Conservation (phyloP, 2,888 invertebrate genomes). For the Pemphredon lugubris region DNA sequence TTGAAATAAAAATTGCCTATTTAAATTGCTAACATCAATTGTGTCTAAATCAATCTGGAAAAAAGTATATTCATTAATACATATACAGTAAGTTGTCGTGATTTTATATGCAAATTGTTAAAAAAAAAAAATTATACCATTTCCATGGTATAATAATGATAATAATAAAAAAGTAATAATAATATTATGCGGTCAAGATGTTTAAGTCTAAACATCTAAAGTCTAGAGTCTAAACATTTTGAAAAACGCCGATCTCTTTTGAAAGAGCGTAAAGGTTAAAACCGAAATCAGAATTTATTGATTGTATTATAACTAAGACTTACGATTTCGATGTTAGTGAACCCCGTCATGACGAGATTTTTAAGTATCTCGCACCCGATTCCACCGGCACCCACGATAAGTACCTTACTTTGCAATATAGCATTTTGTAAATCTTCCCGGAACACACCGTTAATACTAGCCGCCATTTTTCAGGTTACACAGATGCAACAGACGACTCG, state of each 20-base stretch:
- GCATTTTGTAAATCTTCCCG: slow-evolving; percentile 85
- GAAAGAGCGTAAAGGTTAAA: no score
- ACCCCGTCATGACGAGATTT: slow-evolving; percentile 97
- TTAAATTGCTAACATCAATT: slow-evolving; percentile 99
- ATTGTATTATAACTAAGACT: slow-evolving; percentile 81
- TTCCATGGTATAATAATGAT: no score
- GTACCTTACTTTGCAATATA: slow-evolving; percentile 87
- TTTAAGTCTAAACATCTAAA: no score
- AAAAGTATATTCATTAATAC: background rate
- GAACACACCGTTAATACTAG: slow-evolving; percentile 86
- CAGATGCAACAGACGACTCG: no score
- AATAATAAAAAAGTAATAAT: no score
- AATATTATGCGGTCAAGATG: no score
- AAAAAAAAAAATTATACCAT: no score
- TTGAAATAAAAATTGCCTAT: slow-evolving; percentile 99
- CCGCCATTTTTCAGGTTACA: slow-evolving; percentile 84
- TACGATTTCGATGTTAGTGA: slow-evolving; percentile 96
- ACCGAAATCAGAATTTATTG: background rate
- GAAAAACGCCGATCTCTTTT: no score
- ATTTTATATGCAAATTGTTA: no score
- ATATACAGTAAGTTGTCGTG: no score
- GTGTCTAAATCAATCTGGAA: slow-evolving; percentile 99
- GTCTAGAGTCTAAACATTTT: no score
- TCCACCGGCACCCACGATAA: slow-evolving; percentile 98
- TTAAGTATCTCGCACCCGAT: slow-evolving; percentile 99